A percentile compares a stretch with the other conserved stretches of the same genome.
These are phyloP conservation scores for Orthosia gracilis DNA, from an alignment of 2,888 invertebrate genomes.

Conservation along the genomic window DNA sequence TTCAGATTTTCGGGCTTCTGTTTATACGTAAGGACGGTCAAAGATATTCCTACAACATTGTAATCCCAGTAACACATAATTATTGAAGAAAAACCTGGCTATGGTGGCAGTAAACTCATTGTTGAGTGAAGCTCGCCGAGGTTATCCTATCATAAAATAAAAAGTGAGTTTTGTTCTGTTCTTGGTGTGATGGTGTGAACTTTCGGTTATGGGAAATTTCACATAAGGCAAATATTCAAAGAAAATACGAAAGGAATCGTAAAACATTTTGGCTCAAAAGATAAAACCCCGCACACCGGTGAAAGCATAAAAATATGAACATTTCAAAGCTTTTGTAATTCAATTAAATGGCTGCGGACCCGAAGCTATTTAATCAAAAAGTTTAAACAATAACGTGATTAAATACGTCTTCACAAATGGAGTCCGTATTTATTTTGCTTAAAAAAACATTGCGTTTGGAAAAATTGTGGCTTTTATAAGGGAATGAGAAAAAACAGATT, in stretches of 20 bases:
- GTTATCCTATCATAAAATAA: no score
- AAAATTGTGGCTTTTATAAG: not conserved
- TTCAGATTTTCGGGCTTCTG: no score
- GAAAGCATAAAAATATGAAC: conserved; percentile 22
- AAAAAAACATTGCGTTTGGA: conserved; percentile 1
- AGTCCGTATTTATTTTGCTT: conserved; percentile 24
- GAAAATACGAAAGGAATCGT: not conserved
- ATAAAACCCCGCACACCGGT: not conserved
- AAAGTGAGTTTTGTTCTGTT: no score
- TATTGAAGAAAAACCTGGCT: no score
- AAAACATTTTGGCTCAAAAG: conserved; percentile 9
- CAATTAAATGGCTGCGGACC: conserved; percentile 14
- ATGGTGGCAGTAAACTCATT: no score
- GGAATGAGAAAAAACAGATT: not conserved
- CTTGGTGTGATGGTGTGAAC: no score
- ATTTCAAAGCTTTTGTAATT: conserved; percentile 42
- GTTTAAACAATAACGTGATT: conserved; percentile 50
- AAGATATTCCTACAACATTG: no score
- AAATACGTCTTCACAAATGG: conserved; percentile 16
- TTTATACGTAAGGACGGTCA: no score
- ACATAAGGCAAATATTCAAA: no score
- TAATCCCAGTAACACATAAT: no score
- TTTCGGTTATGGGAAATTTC: no score
- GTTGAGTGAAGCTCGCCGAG: no score
- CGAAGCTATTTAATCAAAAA: conserved; percentile 57